Base-by-base conservation (phyloP, 2,888 invertebrate species). In the Tyria jacobaeae region DNA sequence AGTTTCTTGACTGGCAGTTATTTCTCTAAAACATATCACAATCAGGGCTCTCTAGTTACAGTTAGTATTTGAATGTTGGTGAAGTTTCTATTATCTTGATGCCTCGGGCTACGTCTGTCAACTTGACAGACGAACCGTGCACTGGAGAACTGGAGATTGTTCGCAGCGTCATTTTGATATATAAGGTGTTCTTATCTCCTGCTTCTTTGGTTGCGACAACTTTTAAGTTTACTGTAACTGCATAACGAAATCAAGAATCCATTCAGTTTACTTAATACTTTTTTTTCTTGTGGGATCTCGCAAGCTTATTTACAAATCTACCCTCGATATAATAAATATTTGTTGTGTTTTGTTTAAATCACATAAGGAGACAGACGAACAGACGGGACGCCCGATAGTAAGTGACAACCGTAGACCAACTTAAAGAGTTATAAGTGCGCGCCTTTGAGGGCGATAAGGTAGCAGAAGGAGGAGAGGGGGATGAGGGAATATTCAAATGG, bases 51-150 rank as follows among this genome's bases (percentile, higher is more conserved):
- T 14, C 59, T 39, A 47, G 6, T 37, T 47, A 47, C 48, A 24
- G 47, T 65, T 68, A 65, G 60, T 51, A 60, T 67, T 71, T 64
- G 63, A 67, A 68, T 61, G 54, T 37, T 44, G 39, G 48, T 35
- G 35, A 65, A 76, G 54, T 68, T 66, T 66, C 64, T 52, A 65
- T 68, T 75, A 75, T 75, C 74, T 70, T n/a, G 2, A 10, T 21
- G 64, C 75, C 73, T 35, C 68, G 51, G 73, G 76, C 67, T 54
- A n/a, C 37, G 76, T 71, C 75, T 75, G 66, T 69, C 76, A 73
- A 69, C 56, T 75, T 75, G 76, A 68, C 68, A 75, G 73, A 70
- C 69, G 24, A 62, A 68, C 49, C 35, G 35, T 55, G 54, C 39
- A 39, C 49, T 54, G 15, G 15, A 44, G 48, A 39, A 39, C 49